Evolutionary conservation across 1,140 invertebrate genomes (phyloP).

Genomic region (Lithobius niger): DNA sequence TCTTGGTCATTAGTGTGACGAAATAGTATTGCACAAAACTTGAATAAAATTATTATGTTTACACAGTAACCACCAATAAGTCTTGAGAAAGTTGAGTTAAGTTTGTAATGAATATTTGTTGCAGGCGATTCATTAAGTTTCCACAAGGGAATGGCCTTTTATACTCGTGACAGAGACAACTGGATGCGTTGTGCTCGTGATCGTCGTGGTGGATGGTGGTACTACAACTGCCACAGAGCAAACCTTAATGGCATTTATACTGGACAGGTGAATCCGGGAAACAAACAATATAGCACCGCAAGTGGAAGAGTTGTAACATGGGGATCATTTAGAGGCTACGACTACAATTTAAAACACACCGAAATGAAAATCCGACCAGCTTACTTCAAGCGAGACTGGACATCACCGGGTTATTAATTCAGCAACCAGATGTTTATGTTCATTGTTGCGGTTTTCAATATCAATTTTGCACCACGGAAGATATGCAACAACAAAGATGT

Average conservation of each 20-base stretch:
- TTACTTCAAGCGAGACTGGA: too few relatives aligned
- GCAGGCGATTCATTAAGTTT: constrained; percentile 31
- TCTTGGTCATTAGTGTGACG: too few relatives aligned
- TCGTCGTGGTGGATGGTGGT: constrained; percentile 32
- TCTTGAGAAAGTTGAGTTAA: background rate
- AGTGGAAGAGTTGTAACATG: background rate
- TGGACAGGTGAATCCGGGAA: background rate
- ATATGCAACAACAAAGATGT: too few relatives aligned
- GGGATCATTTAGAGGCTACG: background rate
- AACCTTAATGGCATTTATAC: constrained; percentile 32
- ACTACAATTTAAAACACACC: background rate
- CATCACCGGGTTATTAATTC: too few relatives aligned
- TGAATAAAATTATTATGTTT: too few relatives aligned
- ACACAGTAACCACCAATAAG: too few relatives aligned
- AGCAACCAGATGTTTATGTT: too few relatives aligned
- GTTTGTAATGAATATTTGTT: background rate
- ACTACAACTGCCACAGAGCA: constrained; percentile 24
- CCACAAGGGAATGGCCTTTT: constrained; percentile 33
- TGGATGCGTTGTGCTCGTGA: background rate
- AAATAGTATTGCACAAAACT: too few relatives aligned
- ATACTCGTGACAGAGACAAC: constrained; percentile 36
- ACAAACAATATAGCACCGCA: background rate
- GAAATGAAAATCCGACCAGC: constrained; percentile 7
- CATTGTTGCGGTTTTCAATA: too few relatives aligned
- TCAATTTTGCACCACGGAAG: too few relatives aligned